Conservation (phyloP, 2,888 invertebrate genomes). For the Stenoptilia bipunctidactyla region DNA sequence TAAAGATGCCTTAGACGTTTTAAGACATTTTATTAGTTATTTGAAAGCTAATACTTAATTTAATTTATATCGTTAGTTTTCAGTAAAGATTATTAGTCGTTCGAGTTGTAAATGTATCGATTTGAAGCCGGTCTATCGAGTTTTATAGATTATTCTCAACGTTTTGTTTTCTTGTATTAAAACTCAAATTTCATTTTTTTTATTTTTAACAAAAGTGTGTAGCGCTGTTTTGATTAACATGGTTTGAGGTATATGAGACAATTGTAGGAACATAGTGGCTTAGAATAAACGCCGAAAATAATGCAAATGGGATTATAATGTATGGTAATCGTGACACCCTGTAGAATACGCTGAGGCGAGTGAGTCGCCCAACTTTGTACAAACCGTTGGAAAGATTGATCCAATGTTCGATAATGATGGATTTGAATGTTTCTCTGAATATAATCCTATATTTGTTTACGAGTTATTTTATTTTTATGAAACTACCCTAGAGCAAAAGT, state of each 20-base stretch:
- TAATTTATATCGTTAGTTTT: slow-evolving; percentile 35
- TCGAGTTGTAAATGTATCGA: neutral
- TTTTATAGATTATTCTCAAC: no score
- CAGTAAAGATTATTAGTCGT: slow-evolving; percentile 10
- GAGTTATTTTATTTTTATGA: neutral
- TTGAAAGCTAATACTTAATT: slow-evolving; percentile 21
- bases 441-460: slow-evolving; percentile 70
- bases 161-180: neutral
- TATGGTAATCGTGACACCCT: slow-evolving; percentile 11
- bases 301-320: slow-evolving; percentile 60
- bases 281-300: slow-evolving; percentile 45
- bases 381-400: slow-evolving; percentile 34
- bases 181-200: neutral
- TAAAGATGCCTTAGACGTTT: slow-evolving; percentile 62
- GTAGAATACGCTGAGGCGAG: neutral
- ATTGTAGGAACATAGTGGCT: slow-evolving; percentile 50
- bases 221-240: slow-evolving; percentile 54
- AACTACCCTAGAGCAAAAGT: no score
- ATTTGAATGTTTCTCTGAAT: slow-evolving; percentile 67
- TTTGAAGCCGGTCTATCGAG: no score
- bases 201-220: slow-evolving; percentile 49
- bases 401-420: slow-evolving; percentile 53
- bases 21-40: slow-evolving; percentile 32
- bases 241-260: slow-evolving; percentile 51
- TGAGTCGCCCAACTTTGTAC: slow-evolving; percentile 33